phyloP scores from a whole-genome alignment of 2,888 invertebrate species.

The Agrochola circellaris region DNA sequence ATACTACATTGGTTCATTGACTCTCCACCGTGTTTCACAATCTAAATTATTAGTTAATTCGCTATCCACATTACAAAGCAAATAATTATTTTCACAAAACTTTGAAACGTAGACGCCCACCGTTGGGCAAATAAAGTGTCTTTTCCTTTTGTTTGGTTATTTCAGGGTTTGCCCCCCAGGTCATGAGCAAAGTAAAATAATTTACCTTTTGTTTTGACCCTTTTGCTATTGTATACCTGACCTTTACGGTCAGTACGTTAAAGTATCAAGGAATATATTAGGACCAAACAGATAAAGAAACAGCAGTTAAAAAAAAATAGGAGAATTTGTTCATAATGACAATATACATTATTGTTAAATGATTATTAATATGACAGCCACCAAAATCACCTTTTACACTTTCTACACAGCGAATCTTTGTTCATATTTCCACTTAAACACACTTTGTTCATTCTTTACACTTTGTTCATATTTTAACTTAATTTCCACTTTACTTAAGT shows the following conservation, averaged over 20 bases:
- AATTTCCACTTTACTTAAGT: no score
- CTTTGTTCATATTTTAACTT: not conserved
- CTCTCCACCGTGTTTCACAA: not conserved
- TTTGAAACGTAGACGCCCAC: not conserved
- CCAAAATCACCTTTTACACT: not conserved
- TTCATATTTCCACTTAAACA: not conserved
- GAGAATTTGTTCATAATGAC: not conserved
- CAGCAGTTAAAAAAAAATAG: not conserved
- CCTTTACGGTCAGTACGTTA: not conserved
- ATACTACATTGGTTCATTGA: not conserved
- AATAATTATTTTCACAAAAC: constrained; percentile 30
- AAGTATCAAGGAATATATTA: not conserved
- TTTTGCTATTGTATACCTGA: constrained; percentile 23
- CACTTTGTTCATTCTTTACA: no score
- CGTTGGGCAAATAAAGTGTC: constrained; percentile 4
- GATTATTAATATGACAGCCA: not conserved
- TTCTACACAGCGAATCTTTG: not conserved
- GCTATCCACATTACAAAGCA: not conserved
- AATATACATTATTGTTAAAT: not conserved
- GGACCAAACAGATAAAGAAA: not conserved
- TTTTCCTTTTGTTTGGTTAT: constrained; percentile 28
- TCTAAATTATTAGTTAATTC: constrained; percentile 7
- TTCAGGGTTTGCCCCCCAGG: constrained; percentile 1
- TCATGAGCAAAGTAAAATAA: constrained; percentile 15
- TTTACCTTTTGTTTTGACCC: constrained; percentile 31